A percentile compares a stretch with the other conserved stretches of the same genome.
Evolutionary conservation across 2,797 vertebrate genomes (phyloP).

Genomic region (Onychomys leucogaster): DNA sequence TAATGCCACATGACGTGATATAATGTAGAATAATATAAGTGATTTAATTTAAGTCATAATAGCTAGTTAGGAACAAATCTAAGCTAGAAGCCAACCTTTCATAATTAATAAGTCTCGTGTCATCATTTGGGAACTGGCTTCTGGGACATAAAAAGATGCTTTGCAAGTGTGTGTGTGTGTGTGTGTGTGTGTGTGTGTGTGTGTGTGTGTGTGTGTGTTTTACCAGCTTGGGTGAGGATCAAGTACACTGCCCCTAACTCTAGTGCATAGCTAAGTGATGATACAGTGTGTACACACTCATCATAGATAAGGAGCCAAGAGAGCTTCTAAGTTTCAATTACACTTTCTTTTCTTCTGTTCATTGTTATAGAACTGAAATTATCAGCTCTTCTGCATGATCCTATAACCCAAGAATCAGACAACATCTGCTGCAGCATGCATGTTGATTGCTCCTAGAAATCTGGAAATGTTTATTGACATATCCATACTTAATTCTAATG

Average conservation of each 20-base stretch:
- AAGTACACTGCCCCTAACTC: not conserved
- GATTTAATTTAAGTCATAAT: no score
- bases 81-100: no score
- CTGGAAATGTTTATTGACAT: slow-evolving; percentile 59
- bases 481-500: slow-evolving; percentile 23
- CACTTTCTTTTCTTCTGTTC: not conserved
- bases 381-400: not conserved
- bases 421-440: slow-evolving; percentile 27
- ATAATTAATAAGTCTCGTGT: no score
- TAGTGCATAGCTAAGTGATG: not conserved
- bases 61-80: no score
- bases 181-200: no score
- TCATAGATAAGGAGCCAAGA: not conserved
- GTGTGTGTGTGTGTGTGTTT: not conserved
- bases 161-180: not conserved
- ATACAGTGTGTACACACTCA: not conserved
- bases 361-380: not conserved
- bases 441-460: slow-evolving; percentile 75
- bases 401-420: slow-evolving; percentile 42
- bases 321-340: not conserved
- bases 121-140: no score
- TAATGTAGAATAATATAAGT: no score
- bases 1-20: no score
- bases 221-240: not conserved
- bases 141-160: no score